phyloP scores from a whole-genome alignment of 2,797 vertebrate species.

The Onychomys leucogaster region DNA sequence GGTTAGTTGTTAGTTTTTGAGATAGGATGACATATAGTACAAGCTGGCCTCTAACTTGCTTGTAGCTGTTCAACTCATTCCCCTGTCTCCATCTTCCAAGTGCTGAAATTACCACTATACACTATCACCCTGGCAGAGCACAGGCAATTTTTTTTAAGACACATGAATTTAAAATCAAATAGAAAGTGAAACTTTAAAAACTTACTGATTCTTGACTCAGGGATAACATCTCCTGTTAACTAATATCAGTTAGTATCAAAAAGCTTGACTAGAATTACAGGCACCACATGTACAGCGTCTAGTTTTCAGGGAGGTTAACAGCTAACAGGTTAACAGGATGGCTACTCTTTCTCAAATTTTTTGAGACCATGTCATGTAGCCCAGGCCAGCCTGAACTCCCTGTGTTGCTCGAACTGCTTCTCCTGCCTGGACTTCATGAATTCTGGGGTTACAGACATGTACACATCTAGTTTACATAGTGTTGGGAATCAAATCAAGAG shows the following conservation, averaged over 20 bases:
- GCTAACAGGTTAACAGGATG: neutral
- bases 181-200: slow-evolving; percentile 60
- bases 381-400: neutral
- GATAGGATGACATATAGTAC: neutral
- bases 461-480: neutral
- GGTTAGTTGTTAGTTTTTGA: neutral
- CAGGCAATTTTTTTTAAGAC: slow-evolving; percentile 7
- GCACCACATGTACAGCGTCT: neutral
- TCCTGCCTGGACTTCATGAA: neutral
- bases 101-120: neutral
- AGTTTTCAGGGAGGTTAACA: neutral
- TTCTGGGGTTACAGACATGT: neutral
- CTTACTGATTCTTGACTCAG: slow-evolving; percentile 49
- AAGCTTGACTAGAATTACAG: slow-evolving; percentile 39
- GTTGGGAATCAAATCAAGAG: neutral
- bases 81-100: neutral
- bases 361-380: neutral
- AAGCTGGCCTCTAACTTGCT: neutral
- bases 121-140: neutral
- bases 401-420: neutral
- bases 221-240: slow-evolving; percentile 19
- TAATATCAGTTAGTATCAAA: neutral
- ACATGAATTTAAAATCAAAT: slow-evolving; percentile 42
- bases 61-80: neutral
- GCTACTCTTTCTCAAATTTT: neutral